Base-by-base conservation (phyloP, 2,797 vertebrate species). In the Sebastiscus tertius region DNA sequence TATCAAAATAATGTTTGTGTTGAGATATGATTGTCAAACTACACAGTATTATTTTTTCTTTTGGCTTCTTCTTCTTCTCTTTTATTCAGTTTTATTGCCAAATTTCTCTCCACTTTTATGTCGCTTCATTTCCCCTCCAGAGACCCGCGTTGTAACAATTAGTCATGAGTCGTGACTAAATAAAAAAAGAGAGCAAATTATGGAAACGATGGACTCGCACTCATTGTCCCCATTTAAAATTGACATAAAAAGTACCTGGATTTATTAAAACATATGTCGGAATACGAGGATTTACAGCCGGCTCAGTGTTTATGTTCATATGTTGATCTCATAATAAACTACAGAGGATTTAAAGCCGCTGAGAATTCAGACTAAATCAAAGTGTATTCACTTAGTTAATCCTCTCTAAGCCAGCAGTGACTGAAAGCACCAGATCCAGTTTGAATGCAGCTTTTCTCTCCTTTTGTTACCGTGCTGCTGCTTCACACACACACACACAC, bases 381-480 rank as follows among this genome's bases (percentile, higher is more conserved):
- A 79, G 58, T 72, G 61, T 58, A 59, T 80, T 82, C 67, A 42
- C 60, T 75, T 31, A 34, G 26, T 14, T 68, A 77, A 82, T 82
- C 79, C 72, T 70, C 67, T 54, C 10, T 70, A 62, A 84, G 79
- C 66, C 68, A 59, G 29, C 46, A 61, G 56, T n/a, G 74, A 72
- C 24, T 76, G 5, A 14, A 61, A 63, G 29, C 59, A 65, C 42
- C 68, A 36, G 78, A 86, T 77, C 72, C 58, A 55, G n/a, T 77
- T 75, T 75, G 75, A 71, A 36, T 49, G 29, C 49, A 75, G 76
- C 56, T 75, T 72, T 59, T 65, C 59, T 55, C 71, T 81, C 18
- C n/a, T 69, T 73, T 73, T 85, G 74, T 77, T 73, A 34, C 75
- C 33, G 74, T 61, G 68, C 80, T 84, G 77, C 34, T 69, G 81